Evolutionary conservation across 1,140 invertebrate genomes (phyloP), one percentile per base, ranked within the genome.

Genomic region (Ceratina calcarata): DNA sequence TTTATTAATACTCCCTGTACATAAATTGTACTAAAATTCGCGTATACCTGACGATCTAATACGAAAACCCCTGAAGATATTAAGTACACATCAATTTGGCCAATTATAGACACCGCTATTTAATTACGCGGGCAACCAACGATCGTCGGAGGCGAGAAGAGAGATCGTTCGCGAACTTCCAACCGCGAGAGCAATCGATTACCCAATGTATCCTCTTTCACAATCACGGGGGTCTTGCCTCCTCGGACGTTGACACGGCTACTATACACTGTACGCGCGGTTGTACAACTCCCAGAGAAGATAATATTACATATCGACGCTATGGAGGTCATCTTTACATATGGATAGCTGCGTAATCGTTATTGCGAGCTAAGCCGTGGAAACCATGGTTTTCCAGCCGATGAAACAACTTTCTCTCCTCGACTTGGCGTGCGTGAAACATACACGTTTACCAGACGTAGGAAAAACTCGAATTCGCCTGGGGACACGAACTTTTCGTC

Each of bases 201-300:
- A 80, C 51, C 55, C 70, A 85, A 86, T 85, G 37, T 45, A 85
- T 85, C 83, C 60, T 74, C 72, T 86, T 85, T 86, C 80, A 60
- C 82, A 73, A 80, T 37, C 55, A 45, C 37, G 71, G 79, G 51
- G 60, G 15, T 79, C 76, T 64, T 16, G 68, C 20, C 69, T 24
- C 75, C 61, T 55, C 51, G 68, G 80, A 81, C 74, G 74, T 86
- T 82, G 83, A 85, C 80, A 80, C 51, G 81, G 64, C 76, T 81
- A 81, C 69, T 55, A 57, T 65, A 74, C 57, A 27, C 61, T 7
- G 24, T 13, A 45, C 37, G 8, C 37, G 37, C 37, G 61, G 70
- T 85, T 49, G 67, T 84, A 69, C 80, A 69, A 78, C 60, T 55
- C 16, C 22, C 2, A 45, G 37, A 16, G 72, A 37, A 85, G 75